phyloP scores from a whole-genome alignment of 2,113 vertebrate genomes.

The Amazona guildingii region DNA sequence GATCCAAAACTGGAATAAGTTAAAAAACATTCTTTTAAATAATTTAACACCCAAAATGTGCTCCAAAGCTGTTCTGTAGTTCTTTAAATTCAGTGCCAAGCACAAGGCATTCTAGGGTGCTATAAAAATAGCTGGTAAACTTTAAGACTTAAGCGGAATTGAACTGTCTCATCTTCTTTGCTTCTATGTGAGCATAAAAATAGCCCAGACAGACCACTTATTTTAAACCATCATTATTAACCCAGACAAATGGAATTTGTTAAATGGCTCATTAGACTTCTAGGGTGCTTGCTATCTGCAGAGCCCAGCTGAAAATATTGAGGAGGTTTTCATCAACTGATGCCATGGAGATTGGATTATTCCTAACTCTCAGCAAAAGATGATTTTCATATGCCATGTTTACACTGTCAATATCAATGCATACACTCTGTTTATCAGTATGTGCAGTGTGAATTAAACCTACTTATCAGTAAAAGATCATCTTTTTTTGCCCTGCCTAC shows the following conservation, averaged over 20 bases:
- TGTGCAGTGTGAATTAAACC: background rate
- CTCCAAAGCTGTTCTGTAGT: background rate
- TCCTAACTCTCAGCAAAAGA: background rate
- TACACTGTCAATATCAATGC: background rate
- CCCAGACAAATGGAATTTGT: background rate
- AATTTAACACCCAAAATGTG: background rate
- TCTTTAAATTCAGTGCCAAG: background rate
- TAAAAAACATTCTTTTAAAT: background rate
- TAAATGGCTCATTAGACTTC: background rate
- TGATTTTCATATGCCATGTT: background rate
- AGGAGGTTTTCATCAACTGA: background rate
- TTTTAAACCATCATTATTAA: background rate
- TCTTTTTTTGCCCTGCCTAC: slow-evolving; percentile 11
- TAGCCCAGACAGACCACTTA: background rate
- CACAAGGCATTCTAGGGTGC: background rate
- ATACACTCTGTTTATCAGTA: background rate
- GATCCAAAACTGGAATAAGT: background rate
- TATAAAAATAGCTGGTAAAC: background rate
- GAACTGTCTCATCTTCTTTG: background rate
- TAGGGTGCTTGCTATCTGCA: background rate
- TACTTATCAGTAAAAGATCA: background rate
- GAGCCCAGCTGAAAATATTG: background rate
- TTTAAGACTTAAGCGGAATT: background rate
- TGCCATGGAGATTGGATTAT: background rate
- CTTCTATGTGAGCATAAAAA: background rate